phyloP scores from a whole-genome alignment of 2,888 invertebrate species.

The Mylabris sibirica region DNA sequence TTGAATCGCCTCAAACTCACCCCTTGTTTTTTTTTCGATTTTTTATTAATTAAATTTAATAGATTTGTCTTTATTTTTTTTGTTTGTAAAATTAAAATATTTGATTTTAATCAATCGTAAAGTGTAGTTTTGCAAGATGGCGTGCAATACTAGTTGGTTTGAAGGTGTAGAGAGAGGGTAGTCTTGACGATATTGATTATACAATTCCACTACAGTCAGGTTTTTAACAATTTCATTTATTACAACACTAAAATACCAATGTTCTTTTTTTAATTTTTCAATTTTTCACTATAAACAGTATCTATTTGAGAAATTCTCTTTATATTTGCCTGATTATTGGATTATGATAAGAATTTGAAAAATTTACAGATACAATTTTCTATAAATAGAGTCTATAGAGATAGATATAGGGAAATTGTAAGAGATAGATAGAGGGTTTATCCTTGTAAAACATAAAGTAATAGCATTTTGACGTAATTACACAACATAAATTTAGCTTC shows the following conservation, averaged over 20 bases:
- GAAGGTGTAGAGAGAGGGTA: slow-evolving; percentile 37
- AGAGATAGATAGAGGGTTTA: not conserved
- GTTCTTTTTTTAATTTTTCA: no score
- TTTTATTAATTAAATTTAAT: no score
- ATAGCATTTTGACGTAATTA: slow-evolving; percentile 10
- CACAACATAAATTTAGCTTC: slow-evolving; percentile 10
- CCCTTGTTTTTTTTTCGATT: not conserved
- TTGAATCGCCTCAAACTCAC: no score
- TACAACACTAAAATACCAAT: not conserved
- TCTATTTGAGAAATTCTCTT: not conserved
- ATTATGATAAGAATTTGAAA: not conserved
- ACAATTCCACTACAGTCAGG: slow-evolving; percentile 37
- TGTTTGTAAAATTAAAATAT: no score
- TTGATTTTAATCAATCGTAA: slow-evolving; percentile 33
- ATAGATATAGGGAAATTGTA: not conserved
- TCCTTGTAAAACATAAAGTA: not conserved
- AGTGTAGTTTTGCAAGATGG: slow-evolving; percentile 33
- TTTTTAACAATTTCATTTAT: slow-evolving; percentile 39
- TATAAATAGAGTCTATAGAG: not conserved
- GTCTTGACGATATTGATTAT: slow-evolving; percentile 45
- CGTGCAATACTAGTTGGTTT: slow-evolving; percentile 25
- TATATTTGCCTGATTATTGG: no score
- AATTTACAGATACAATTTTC: not conserved
- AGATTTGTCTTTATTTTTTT: no score
- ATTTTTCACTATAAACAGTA: no score